Evolutionary conservation across 2,888 invertebrate species (phyloP).

Genomic region (Mylabris sibirica): DNA sequence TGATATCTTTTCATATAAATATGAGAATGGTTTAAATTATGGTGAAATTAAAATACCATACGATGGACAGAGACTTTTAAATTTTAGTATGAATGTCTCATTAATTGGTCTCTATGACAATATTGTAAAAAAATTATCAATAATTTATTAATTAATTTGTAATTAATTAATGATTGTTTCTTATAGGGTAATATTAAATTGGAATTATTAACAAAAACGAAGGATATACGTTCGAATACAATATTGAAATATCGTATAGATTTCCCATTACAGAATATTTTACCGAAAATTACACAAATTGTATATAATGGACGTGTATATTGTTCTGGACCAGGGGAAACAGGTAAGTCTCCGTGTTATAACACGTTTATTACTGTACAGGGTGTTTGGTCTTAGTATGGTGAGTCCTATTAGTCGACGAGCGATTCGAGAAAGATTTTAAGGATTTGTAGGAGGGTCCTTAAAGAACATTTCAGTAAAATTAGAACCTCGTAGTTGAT

Average conservation of each 20-base stretch:
- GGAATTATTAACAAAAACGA: constrained; percentile 39
- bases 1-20: constrained; percentile 44
- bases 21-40: constrained; percentile 28
- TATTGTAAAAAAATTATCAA: constrained; percentile 29
- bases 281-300: constrained; percentile 52
- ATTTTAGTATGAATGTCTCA: constrained; percentile 39
- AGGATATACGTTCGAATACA: constrained; percentile 34
- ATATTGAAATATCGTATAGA: constrained; percentile 41
- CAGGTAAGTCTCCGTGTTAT: constrained; percentile 39
- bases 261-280: constrained; percentile 46
- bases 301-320: constrained; percentile 43
- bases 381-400: no score
- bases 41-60: constrained; percentile 35
- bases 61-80: constrained; percentile 32
- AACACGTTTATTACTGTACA: no score
- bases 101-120: constrained; percentile 32
- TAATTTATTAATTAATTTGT: constrained; percentile 16
- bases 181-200: constrained; percentile 44
- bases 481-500: no score
- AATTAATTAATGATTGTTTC: constrained; percentile 32
- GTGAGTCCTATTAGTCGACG: no score
- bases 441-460: no score
- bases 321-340: constrained; percentile 50
- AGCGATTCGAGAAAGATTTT: no score
- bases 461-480: no score